Percentiles rank a stretch among this genome's conserved stretches.
These are phyloP conservation scores for Argyresthia goedartella DNA, from an alignment of 2,888 invertebrate species.

Conservation along the genomic window DNA sequence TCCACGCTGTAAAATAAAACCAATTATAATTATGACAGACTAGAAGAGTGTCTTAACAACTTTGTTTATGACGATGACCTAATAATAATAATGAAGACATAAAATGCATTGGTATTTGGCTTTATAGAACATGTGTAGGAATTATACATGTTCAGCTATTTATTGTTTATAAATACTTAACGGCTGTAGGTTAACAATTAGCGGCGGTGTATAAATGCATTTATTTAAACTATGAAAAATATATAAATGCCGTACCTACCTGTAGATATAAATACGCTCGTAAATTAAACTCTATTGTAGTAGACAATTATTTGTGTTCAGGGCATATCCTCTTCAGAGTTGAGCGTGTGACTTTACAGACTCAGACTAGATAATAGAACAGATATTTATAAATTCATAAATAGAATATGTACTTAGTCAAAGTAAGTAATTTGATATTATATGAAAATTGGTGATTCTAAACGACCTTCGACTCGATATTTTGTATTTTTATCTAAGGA, in stretches of 20 bases:
- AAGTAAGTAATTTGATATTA: slow-evolving; percentile 46
- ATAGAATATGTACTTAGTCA: slow-evolving; percentile 26
- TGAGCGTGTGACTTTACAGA: slow-evolving; percentile 23
- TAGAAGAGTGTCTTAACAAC: slow-evolving; percentile 14
- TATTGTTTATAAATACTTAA: slow-evolving; percentile 49
- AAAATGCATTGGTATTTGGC: slow-evolving; percentile 72
- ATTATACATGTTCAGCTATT: slow-evolving; percentile 56
- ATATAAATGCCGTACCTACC: slow-evolving; percentile 40
- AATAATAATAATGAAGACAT: slow-evolving; percentile 54
- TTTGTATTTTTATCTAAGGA: slow-evolving; percentile 1
- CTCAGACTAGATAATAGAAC: slow-evolving; percentile 10
- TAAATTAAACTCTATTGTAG: slow-evolving; percentile 30
- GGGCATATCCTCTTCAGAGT: slow-evolving; percentile 37
- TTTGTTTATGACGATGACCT: slow-evolving; percentile 26
- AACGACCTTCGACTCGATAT: slow-evolving; percentile 3
- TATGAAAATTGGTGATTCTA: slow-evolving; percentile 18
- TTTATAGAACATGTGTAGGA: slow-evolving; percentile 63
- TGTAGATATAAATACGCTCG: slow-evolving; percentile 33
- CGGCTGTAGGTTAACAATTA: slow-evolving; percentile 29
- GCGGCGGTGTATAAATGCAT: slow-evolving; percentile 16
- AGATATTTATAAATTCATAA: slow-evolving; percentile 23
- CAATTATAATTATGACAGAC: slow-evolving; percentile 2
- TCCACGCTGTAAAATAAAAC: no score
- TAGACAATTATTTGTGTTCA: slow-evolving; percentile 56
- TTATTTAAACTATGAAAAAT: slow-evolving; percentile 18